Conservation (phyloP, 2,113 vertebrate genomes). For the Gymnobelideus leadbeateri region DNA sequence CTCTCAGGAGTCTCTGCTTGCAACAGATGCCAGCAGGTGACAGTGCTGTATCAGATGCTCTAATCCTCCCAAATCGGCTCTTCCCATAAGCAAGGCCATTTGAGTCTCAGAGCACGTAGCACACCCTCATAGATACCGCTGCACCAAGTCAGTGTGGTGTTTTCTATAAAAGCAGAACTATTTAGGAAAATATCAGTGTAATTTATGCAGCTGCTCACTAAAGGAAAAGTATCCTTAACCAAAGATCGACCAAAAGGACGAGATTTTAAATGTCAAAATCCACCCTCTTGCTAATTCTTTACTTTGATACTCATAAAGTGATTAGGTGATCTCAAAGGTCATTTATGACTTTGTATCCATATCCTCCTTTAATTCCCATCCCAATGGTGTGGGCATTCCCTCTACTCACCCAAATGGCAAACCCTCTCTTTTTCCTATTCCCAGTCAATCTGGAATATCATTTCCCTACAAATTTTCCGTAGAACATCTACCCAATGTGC, state of each 20-base stretch:
- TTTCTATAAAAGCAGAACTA: not conserved
- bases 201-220: not conserved
- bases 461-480: not conserved
- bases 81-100: not conserved
- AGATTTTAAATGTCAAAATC: not conserved
- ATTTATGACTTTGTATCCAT: not conserved
- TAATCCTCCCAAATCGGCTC: not conserved
- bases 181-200: not conserved
- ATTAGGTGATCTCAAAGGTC: not conserved
- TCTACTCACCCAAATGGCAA: not conserved
- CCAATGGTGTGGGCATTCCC: not conserved
- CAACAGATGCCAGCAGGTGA: not conserved
- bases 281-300: not conserved
- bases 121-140: not conserved
- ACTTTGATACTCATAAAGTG: not conserved
- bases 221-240: not conserved
- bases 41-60: not conserved
- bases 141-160: not conserved
- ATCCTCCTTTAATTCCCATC: not conserved
- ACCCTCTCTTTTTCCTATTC: not conserved
- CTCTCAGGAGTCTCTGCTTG: not conserved
- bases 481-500: not conserved
- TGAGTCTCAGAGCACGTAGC: not conserved
- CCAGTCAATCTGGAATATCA: not conserved
- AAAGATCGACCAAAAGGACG: not conserved